Conservation (phyloP, 2,888 invertebrate species). For the Papilio gigon region DNA sequence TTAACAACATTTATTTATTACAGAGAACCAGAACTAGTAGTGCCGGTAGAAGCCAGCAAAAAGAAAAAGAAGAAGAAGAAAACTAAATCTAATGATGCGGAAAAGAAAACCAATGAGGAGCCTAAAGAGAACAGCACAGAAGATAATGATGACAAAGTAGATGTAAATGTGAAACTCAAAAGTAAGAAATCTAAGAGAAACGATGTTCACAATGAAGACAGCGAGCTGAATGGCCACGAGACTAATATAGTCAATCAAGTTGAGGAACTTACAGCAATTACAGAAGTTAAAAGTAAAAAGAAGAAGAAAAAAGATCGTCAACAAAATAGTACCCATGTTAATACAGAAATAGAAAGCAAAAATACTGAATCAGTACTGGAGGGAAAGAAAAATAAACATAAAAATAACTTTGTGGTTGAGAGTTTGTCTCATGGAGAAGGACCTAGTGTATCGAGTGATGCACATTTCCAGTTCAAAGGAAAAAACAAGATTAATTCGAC, state of each 20-base stretch:
- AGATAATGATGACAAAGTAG: slow-evolving; percentile 41
- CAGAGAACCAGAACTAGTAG: slow-evolving; percentile 70
- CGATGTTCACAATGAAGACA: slow-evolving; percentile 1
- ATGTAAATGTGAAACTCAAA: slow-evolving; percentile 40
- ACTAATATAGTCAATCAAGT: slow-evolving; percentile 46
- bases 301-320: slow-evolving; percentile 12
- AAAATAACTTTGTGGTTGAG: slow-evolving; percentile 28
- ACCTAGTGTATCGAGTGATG: slow-evolving; percentile 12
- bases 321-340: slow-evolving; percentile 44
- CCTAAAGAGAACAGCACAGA: slow-evolving; percentile 52
- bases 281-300: slow-evolving; percentile 40
- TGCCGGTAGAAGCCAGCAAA: slow-evolving; percentile 62
- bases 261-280: slow-evolving; percentile 39
- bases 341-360: neutral
- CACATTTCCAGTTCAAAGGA: neutral
- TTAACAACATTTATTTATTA: slow-evolving; percentile 42
- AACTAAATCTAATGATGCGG: slow-evolving; percentile 44
- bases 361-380: neutral
- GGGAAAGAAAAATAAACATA: slow-evolving; percentile 30
- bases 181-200: slow-evolving; percentile 26
- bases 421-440: neutral
- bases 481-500: neutral
- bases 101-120: slow-evolving; percentile 37
- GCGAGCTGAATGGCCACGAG: slow-evolving; percentile 46
- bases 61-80: slow-evolving; percentile 73